A percentile compares a stretch with the other conserved stretches of the same genome.
Conservation (phyloP, 2,797 vertebrate genomes). For the Loris lydekkerianus region DNA sequence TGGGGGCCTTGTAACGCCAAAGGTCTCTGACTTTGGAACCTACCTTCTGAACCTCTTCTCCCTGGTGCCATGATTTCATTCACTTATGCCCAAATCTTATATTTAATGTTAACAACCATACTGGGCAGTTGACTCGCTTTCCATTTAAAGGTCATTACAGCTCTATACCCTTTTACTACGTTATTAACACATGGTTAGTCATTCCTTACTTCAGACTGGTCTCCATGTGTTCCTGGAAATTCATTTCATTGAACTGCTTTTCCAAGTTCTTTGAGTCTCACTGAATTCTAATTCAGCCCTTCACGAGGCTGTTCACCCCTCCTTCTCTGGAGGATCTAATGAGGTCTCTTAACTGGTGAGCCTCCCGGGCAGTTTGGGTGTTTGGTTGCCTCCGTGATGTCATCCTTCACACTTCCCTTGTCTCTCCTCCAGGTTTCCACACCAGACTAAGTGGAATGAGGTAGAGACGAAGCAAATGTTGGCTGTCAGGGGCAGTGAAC, state of each 20-base stretch:
- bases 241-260: slow-evolving; percentile 56
- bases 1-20: not conserved
- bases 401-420: no score
- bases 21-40: not conserved
- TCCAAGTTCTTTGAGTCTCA: slow-evolving; percentile 60
- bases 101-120: not conserved
- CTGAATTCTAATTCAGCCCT: slow-evolving; percentile 46
- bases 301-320: slow-evolving; percentile 2
- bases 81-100: not conserved
- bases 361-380: not conserved
- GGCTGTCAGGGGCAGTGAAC: not conserved
- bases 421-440: not conserved
- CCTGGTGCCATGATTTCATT: slow-evolving; percentile 30
- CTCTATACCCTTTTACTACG: slow-evolving; percentile 17
- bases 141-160: not conserved
- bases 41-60: not conserved
- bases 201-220: slow-evolving; percentile 57
- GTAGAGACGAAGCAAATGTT: not conserved
- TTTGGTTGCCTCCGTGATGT: not conserved
- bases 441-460: not conserved
- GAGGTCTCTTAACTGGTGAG: not conserved
- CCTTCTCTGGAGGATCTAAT: not conserved
- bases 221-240: slow-evolving; percentile 65
- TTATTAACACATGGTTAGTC: slow-evolving; percentile 49
- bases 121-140: slow-evolving; percentile 26